Evolutionary conservation across 2,113 vertebrate genomes (phyloP).

Genomic region (Ciconia boyciana): DNA sequence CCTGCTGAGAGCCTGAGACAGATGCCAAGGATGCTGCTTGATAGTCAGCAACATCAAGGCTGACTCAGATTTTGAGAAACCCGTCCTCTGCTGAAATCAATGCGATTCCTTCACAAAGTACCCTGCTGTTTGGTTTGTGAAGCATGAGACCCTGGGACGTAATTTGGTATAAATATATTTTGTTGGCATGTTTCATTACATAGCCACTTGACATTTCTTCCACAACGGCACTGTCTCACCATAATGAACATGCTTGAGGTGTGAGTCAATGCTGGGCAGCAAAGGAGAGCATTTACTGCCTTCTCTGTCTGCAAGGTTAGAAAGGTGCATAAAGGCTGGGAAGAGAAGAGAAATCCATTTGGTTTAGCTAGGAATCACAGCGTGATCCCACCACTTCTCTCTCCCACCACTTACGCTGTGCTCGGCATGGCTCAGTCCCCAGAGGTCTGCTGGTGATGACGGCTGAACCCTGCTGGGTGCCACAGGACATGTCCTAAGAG

Average conservation of each 20-base stretch:
- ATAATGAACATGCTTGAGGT: background rate
- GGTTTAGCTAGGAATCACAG: background rate
- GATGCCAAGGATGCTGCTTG: slow-evolving; percentile 19
- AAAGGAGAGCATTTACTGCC: background rate
- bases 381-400: background rate
- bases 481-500: background rate
- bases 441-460: background rate
- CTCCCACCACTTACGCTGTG: fast-evolving
- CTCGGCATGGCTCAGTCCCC: background rate
- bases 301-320: background rate
- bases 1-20: background rate
- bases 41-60: slow-evolving; percentile 2
- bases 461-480: background rate
- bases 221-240: background rate
- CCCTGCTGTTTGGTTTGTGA: background rate
- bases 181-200: background rate
- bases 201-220: background rate
- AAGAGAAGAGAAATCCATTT: background rate
- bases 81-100: background rate
- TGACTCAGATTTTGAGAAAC: slow-evolving; percentile 5
- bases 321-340: background rate
- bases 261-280: background rate
- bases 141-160: background rate
- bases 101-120: background rate
- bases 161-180: background rate